A percentile compares a stretch with the other conserved stretches of the same genome.
Evolutionary conservation across 1,140 invertebrate species (phyloP).

Genomic region (Phenacoccus solenopsis): DNA sequence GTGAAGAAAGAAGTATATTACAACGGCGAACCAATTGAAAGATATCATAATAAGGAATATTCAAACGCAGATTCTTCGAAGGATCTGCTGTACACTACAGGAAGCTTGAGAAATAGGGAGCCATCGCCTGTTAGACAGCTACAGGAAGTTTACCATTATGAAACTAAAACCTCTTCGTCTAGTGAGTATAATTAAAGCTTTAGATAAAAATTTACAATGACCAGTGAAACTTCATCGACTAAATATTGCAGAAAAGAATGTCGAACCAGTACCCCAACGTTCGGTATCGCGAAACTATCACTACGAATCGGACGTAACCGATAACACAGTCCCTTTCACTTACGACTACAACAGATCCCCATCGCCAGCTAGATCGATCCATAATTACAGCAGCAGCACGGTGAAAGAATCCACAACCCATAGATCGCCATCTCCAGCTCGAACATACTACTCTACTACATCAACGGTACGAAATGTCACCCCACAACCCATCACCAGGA

Average conservation of each 20-base stretch:
- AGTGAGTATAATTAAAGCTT: slow-evolving; percentile 14
- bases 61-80: not conserved
- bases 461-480: slow-evolving; percentile 11
- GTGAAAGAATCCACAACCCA: not conserved
- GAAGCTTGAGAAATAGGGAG: slow-evolving; percentile 17
- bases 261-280: slow-evolving; percentile 20
- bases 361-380: slow-evolving; percentile 11
- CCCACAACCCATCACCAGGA: not conserved
- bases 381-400: not conserved
- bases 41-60: not conserved
- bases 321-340: not conserved
- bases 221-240: not conserved
- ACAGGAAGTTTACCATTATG: slow-evolving; percentile 23
- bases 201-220: not conserved
- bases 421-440: not conserved
- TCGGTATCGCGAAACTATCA: slow-evolving; percentile 14
- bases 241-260: slow-evolving; percentile 20
- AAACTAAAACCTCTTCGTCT: slow-evolving; percentile 22
- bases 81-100: not conserved
- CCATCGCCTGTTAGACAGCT: slow-evolving; percentile 25
- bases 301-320: slow-evolving; percentile 1
- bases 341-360: slow-evolving; percentile 20
- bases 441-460: not conserved
- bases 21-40: slow-evolving; percentile 16
- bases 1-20: not conserved